Evolutionary conservation across 2,797 vertebrate species (phyloP), one percentile per base, ranked within the genome.

Genomic region (Lepilemur septentrionalis): DNA sequence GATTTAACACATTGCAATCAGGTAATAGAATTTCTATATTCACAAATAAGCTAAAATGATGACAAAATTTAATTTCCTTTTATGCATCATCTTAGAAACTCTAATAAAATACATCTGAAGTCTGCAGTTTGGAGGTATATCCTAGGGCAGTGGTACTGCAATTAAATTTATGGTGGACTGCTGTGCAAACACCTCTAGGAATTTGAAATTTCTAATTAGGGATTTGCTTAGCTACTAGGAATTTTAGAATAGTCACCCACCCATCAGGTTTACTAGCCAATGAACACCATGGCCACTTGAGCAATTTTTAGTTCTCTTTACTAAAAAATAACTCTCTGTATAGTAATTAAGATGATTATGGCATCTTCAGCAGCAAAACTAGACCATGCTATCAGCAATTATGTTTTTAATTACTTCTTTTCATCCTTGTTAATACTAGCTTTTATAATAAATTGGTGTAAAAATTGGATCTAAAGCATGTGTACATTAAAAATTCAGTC

Each of bases 191-290:
- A 92, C 75, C n/a, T 95, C 57, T 90, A 93, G 93, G 86, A 94
- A 80, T 5, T 80, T 75, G 4, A 93, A 91, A 89, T 97, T 97
- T 98, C 65, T 97, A 94, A 96, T 91, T 87, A 97, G 93, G 67
- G 63, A 95, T 52, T 28, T 95, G 12, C 48, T 86, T 93, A 95
- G 75, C 32, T 89, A 38, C 23, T 90, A 67, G 50, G 67, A 92
- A 89, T 96, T 86, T 91, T 93, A 18, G 30, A 90, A 70, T 46
- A 89, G 28, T 82, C 80, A 91, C n/a, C 38, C 52, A 91, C 61
- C 35, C 72, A 20, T 17, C 35, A 91, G 80, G 59, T 87, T 97
- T 96, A 70, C 52, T 79, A 73, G 11, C 30, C 81, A 46, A 2
- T 69, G 65, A 94, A 87, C 70, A 94, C 48, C 18, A 22, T n/a